phyloP scores from a whole-genome alignment of 2,797 vertebrate genomes.

The Eutrigla gurnardus region DNA sequence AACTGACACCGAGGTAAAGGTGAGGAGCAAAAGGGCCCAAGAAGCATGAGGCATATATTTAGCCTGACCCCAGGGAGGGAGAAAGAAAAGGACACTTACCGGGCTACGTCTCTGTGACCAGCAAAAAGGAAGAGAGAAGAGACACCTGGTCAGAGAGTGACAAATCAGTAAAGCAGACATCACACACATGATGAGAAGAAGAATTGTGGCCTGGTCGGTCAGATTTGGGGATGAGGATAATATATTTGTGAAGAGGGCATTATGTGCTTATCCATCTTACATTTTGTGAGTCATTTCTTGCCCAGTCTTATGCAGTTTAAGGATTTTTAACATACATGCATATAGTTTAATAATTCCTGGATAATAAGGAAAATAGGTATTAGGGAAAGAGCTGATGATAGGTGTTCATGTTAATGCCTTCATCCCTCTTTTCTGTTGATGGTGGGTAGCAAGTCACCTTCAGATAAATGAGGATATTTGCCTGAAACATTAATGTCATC shows the following conservation, averaged over 20 bases:
- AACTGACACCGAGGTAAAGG: not conserved
- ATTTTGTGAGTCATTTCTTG: not conserved
- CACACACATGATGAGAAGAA: slow-evolving; percentile 44
- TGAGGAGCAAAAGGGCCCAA: slow-evolving; percentile 36
- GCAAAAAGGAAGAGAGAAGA: slow-evolving; percentile 99
- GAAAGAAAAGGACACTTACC: slow-evolving; percentile 87
- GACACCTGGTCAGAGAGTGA: slow-evolving; percentile 98
- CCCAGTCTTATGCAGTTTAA: not conserved
- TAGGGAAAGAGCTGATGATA: slow-evolving; percentile 7
- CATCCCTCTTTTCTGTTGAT: slow-evolving; percentile 2
- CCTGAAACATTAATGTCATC: slow-evolving; percentile 9
- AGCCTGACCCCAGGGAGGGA: slow-evolving; percentile 43
- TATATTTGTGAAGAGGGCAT: not conserved
- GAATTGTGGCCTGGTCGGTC: slow-evolving; percentile 4
- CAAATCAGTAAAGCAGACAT: slow-evolving; percentile 89
- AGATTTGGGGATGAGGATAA: slow-evolving; percentile 7
- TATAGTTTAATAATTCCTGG: not conserved
- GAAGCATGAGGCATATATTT: slow-evolving; percentile 23
- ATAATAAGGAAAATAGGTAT: not conserved
- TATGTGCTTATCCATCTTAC: not conserved
- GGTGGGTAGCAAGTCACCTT: not conserved
- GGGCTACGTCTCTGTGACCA: slow-evolving; percentile 99
- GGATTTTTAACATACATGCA: slow-evolving; percentile 6
- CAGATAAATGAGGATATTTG: slow-evolving; percentile 1
- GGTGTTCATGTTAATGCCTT: slow-evolving; percentile 5